Base-by-base conservation (phyloP, 1,140 invertebrate species). In the Drosophila kurseongensis region DNA sequence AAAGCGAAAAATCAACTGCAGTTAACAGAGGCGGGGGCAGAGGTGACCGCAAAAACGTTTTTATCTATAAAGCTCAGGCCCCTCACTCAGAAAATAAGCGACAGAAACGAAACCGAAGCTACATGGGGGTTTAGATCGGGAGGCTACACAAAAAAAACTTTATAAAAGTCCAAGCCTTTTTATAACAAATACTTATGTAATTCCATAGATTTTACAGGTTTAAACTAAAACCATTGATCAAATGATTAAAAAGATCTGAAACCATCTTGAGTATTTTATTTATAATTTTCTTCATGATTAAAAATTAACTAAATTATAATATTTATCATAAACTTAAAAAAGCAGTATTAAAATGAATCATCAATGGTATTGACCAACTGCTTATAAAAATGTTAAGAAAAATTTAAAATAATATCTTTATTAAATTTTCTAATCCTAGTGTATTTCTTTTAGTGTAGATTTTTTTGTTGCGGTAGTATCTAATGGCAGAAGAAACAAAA, bases 21-120 rank as follows among this genome's bases (percentile, higher is more conserved):
- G 68, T 71, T 52, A 50, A 66, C 68, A 57, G 48, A 38, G 47
- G 23, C 38, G n/a, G 29, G 12, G 32, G n/a, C 65, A 47, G 38
- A 66, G 59, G 63, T 63, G 75, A 88, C 79, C 79, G 78, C 82
- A 79, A 58, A 75, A 86, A 42, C 75, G 50, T 68, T 82, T 88
- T 85, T 86, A 88, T 86, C 82, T 83, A 88, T 57, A 67, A 71
- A 55, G 48, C 83, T 23, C 78, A 82, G 55, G 47, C 38, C 45
- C 55, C 74, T 50, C 61, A 75, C 62, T 57, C 55, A 35, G 36
- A 38, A 44, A 52, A 75, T 29, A 40, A 73, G 42, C 50, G 27
- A 57, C 78, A 57, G 65, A 78, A 41, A 32, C 27, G 52, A 51
- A 76, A 75, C 35, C 44, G 36, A 78, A 66, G 58, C 68, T 63